Evolutionary conservation across 2,113 vertebrate species (phyloP), one percentile per base, ranked within the genome.

Genomic region (Pterocles burchelli): DNA sequence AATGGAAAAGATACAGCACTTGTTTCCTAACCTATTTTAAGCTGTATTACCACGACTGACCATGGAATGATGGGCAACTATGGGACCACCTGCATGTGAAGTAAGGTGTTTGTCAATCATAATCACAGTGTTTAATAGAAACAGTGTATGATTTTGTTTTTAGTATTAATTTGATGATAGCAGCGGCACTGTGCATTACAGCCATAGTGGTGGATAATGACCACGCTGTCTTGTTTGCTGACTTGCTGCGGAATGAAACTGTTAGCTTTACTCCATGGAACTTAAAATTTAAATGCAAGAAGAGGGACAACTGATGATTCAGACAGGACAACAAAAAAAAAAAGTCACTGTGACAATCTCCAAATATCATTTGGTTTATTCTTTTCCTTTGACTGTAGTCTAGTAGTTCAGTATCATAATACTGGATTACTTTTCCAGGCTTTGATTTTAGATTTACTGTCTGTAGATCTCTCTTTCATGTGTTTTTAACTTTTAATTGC

Each of bases 401-500:
- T 45, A 36, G 14, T 36, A 91, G 59, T 43, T 92, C 70, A 15
- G n/a, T 76, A 6, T 88, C 54, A 54, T 65, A 51, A 88, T 92
- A 33, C 52, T 86, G 55, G 26, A 80, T 95, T 88, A 66, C 31
- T 24, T 94, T 83, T 92, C 43, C 49, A 58, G 57, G 80, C 74
- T 93, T 52, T 89, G 63, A 75, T 51, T 90, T 93, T 80, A 72
- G 68, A 89, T 89, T 83, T 67, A 70, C 70, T 68, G 68, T 38
- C 84, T 86, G 25, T 62, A 82, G 85, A 61, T 83, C 14, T 94
- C 9, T 51, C 17, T 91, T 22, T 94, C 49, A 10, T 28, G 14
- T 84, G 36, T 22, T 96, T 77, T 88, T 93, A 34, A 31, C 17
- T 82, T 91, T 74, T 91, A 90, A 82, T 95, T 14, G 13, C 83